Evolutionary conservation across 2,888 invertebrate genomes (phyloP).

Genomic region (Gymnosoma rotundatum): DNA sequence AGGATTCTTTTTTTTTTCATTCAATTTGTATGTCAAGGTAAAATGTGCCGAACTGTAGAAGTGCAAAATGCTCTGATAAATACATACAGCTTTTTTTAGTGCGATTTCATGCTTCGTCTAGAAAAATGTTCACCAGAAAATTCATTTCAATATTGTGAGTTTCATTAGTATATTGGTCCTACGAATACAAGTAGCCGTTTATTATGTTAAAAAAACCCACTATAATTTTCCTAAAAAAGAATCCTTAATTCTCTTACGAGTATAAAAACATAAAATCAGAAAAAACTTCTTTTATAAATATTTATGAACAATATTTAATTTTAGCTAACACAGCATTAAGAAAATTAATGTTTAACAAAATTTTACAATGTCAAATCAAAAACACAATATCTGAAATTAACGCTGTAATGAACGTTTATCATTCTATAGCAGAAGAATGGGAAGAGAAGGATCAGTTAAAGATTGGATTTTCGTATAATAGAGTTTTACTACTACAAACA

Average conservation of each 20-base stretch:
- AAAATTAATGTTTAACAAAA: constrained; percentile 64
- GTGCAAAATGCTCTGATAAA: not conserved
- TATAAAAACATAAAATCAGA: too few relatives aligned
- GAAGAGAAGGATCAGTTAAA: not conserved
- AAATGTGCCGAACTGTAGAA: not conserved
- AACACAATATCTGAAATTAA: not conserved
- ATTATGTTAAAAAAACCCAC: too few relatives aligned
- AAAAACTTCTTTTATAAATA: too few relatives aligned
- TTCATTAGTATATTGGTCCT: too few relatives aligned
- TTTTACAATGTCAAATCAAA: constrained; percentile 41
- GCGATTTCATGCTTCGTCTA: too few relatives aligned
- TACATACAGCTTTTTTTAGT: not conserved
- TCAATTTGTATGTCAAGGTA: constrained; percentile 25
- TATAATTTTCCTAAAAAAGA: too few relatives aligned
- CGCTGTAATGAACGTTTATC: constrained; percentile 29
- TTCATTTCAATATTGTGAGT: too few relatives aligned
- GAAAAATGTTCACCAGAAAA: too few relatives aligned
- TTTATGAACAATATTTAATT: constrained; percentile 47
- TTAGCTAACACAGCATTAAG: constrained; percentile 21
- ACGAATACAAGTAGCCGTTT: too few relatives aligned
- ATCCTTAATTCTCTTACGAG: too few relatives aligned
- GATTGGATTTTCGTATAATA: constrained; percentile 1
- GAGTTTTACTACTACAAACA: constrained; percentile 18
- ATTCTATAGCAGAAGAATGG: not conserved
- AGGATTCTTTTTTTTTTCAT: too few relatives aligned